Evolutionary conservation across 2,888 invertebrate genomes (phyloP), one percentile per base, ranked within the genome.

Genomic region (Campaea margaritaria): DNA sequence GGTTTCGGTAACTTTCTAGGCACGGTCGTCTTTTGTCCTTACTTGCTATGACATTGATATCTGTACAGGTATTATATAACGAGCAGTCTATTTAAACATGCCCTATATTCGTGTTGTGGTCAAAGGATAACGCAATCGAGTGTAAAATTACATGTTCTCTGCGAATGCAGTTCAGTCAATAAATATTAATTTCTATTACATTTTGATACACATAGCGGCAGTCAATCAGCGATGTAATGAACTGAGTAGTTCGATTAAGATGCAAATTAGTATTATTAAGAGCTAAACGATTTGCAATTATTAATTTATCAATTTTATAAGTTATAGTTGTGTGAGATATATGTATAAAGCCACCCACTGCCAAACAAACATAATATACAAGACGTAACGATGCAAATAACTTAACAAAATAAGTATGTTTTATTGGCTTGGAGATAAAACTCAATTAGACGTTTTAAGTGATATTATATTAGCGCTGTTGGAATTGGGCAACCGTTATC

Each of bases 1-100:
- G 51, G 50, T 54, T 64, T 63, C 21, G 49, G 54, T 27, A 41
- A 61, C 68, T 69, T 69, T 70, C 67, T 69, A 67, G 56, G 43
- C 39, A 59, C 48, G 50, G 47, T 55, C 41, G 16, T 64, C 51
- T 55, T 51, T 56, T 57, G 47, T 61, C 60, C 60, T 54, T 44
- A 41, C 49, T 44, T 44, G 31, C 28, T 36, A 48, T 44, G 55
- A 51, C 55, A 60, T 51, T 55, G 55, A 45, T 16, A 36, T 36
- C n/a, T 3, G 36, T 36, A 36, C 1, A 36, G 36, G 36, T 36
- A 21, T 58, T 58, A 28, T 43, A 28, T 43, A 47, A 52, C 42
- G 39, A 45, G 28, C 44, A 38, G 44, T 50, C 44, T 41, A 51
- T 51, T 41, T 57, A 13, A 45, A 12, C 15, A 27, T 31, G 58